Evolutionary conservation across 1,140 invertebrate species (phyloP).

Genomic region (Eciton burchellii): DNA sequence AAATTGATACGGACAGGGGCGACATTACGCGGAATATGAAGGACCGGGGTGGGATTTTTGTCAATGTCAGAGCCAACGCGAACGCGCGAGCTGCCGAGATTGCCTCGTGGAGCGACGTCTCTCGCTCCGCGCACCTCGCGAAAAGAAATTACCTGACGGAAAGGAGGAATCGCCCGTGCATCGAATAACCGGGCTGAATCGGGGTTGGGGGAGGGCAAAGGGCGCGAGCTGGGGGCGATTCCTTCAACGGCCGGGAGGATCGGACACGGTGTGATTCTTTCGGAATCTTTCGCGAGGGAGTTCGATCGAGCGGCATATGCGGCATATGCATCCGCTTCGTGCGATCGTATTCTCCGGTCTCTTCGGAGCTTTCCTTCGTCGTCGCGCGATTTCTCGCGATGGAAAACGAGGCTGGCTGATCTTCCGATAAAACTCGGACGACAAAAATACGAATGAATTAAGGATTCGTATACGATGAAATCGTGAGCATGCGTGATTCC

Average conservation of each 20-base stretch:
- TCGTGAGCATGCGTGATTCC: background rate
- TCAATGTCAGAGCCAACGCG: background rate
- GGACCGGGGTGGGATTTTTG: background rate
- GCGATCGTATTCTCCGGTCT: no score
- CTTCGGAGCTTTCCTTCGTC: no score
- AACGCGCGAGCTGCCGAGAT: background rate
- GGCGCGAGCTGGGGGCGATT: no score
- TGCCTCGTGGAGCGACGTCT: no score
- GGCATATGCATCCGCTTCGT: background rate
- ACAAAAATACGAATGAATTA: background rate
- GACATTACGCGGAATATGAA: background rate
- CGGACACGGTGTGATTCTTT: constrained; percentile 1
- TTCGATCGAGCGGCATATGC: background rate
- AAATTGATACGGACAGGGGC: constrained; percentile 64
- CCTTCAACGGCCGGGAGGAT: constrained; percentile 31
- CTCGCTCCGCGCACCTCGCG: no score
- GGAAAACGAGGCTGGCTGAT: background rate
- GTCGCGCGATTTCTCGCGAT: background rate
- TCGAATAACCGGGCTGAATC: background rate
- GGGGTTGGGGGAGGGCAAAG: no score
- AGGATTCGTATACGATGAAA: background rate
- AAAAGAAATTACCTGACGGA: no score
- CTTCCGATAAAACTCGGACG: constrained; percentile 9
- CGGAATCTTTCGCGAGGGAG: background rate
- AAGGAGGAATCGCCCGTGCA: no score